Evolutionary conservation across 2,797 vertebrate species (phyloP).

Genomic region (Dicrostonyx torquatus): DNA sequence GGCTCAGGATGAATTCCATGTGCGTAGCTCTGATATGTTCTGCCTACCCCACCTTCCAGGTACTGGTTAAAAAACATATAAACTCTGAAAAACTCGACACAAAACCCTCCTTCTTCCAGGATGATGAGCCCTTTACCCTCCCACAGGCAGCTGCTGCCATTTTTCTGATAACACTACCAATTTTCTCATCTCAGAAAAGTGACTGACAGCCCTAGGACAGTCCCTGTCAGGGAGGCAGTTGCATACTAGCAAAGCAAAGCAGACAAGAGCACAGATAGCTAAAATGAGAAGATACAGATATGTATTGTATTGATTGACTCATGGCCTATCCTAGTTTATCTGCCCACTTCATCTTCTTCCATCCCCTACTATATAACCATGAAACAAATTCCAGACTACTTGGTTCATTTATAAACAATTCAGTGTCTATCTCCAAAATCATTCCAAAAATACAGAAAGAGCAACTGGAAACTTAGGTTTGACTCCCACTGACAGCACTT

Average conservation of each 20-base stretch:
- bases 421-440: background rate
- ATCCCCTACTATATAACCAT: background rate
- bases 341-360: background rate
- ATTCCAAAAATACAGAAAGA: background rate
- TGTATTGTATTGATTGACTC: background rate
- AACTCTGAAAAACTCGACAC: background rate
- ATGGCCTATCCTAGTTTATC: background rate
- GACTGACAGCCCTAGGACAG: background rate
- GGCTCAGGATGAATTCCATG: background rate
- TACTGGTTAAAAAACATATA: background rate
- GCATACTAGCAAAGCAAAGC: background rate
- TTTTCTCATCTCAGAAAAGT: background rate
- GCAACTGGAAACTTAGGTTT: background rate
- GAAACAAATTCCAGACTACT: slow-evolving; percentile 22
- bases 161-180: background rate
- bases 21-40: background rate
- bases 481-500: background rate
- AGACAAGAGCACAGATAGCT: background rate
- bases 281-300: background rate
- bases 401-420: slow-evolving; percentile 53
- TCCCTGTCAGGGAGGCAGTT: background rate
- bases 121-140: background rate
- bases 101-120: background rate
- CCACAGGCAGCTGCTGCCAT: background rate
- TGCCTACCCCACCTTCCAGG: background rate